Evolutionary conservation across 1,140 invertebrate species (phyloP).

Genomic region (Gryllus bimaculatus): DNA sequence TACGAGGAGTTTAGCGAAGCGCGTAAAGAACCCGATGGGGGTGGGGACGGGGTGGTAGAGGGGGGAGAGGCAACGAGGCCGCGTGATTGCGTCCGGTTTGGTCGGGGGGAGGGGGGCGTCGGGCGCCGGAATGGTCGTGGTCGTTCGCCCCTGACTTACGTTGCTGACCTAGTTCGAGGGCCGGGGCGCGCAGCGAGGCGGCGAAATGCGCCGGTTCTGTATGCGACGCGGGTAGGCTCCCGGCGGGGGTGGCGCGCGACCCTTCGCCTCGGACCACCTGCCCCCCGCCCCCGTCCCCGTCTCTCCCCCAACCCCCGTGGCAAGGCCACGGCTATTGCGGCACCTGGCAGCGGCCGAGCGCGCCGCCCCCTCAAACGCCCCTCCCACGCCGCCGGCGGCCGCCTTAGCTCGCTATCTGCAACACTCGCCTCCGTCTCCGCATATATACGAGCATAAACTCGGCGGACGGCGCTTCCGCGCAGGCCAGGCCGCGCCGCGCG

Average conservation of each 20-base stretch:
- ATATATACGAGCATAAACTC: conserved; percentile 4
- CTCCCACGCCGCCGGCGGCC: no score
- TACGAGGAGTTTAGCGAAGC: neutral
- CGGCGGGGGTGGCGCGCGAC: neutral
- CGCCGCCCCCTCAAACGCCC: no score
- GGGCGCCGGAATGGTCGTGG: neutral
- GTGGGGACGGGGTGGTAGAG: neutral
- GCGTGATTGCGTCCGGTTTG: no score
- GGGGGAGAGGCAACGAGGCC: neutral
- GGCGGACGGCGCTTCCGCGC: neutral
- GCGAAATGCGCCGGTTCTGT: neutral
- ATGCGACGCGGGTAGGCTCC: neutral
- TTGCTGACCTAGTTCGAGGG: neutral
- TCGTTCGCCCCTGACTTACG: neutral
- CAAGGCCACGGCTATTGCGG: neutral
- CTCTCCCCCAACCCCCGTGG: neutral
- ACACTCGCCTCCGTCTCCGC: neutral
- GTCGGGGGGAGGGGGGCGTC: neutral
- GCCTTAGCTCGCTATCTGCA: neutral
- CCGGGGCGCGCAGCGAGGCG: no score
- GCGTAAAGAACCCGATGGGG: neutral
- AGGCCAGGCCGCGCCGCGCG: no score
- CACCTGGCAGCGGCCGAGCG: neutral
- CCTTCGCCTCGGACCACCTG: no score
- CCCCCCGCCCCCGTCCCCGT: no score